Conservation (phyloP, 37 sponge, comb jelly and placozoan genomes). For the Cliona cf. orientalis region DNA sequence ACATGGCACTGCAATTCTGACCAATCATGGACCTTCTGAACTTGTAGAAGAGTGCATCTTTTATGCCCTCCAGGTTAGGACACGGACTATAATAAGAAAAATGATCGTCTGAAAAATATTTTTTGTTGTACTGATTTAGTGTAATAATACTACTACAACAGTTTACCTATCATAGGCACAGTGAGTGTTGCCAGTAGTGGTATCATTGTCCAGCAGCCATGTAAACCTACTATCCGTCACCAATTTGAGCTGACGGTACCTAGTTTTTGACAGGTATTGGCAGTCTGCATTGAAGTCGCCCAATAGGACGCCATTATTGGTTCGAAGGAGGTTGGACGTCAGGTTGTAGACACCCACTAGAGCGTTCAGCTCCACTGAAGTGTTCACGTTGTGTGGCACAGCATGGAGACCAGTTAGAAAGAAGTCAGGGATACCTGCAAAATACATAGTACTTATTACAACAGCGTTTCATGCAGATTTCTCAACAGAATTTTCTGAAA, state of each 20-base stretch:
- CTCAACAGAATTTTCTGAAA: too few relatives aligned
- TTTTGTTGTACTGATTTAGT: too few relatives aligned
- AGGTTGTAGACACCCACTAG: slow-evolving; percentile 74
- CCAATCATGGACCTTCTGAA: too few relatives aligned
- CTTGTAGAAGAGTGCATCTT: too few relatives aligned
- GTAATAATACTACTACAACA: too few relatives aligned
- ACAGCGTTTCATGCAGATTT: too few relatives aligned
- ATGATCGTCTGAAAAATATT: too few relatives aligned
- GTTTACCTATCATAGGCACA: slow-evolving; percentile 96
- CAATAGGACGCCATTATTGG: slow-evolving; percentile 48
- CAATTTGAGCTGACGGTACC: slow-evolving; percentile 47
- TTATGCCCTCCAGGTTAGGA: too few relatives aligned
- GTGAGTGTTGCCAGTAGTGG: slow-evolving; percentile 61
- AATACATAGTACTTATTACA: too few relatives aligned
- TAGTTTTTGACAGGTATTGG: slow-evolving; percentile 1
- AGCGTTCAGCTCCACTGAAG: slow-evolving; percentile 65
- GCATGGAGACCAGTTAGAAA: slow-evolving; percentile 79
- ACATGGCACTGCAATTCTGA: too few relatives aligned
- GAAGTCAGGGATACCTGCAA: slow-evolving; percentile 52
- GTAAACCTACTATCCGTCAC: slow-evolving; percentile 64
- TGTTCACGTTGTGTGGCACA: slow-evolving; percentile 62
- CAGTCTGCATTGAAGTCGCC: slow-evolving; percentile 98
- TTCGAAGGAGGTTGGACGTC: slow-evolving; percentile 19
- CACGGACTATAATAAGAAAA: too few relatives aligned
- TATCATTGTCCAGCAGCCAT: slow-evolving; percentile 78